Base-by-base conservation (phyloP, 2,113 vertebrate genomes). In the Heliornis fulica region DNA sequence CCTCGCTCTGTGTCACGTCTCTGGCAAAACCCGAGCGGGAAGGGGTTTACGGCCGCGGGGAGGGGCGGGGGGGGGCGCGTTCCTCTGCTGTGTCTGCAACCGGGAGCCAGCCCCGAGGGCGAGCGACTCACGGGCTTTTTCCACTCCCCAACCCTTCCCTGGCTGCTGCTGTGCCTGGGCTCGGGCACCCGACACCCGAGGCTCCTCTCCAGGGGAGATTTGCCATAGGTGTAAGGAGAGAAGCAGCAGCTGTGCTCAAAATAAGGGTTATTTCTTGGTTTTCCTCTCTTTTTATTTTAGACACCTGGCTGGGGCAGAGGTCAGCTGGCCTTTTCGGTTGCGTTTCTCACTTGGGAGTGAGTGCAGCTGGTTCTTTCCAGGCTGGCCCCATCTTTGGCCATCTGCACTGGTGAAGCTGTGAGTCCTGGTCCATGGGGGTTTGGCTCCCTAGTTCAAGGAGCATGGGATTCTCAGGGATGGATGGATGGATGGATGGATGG, bases 271-370 rank as follows among this genome's bases (percentile, higher is more conserved):
- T 63, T 57, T 34, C 51, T 69, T 92, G 69, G 38, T 81, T 90
- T 93, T 43, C 15, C 79, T 80, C 32, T 59, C 15, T 9, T 41
- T n/a, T 29, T 26, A 43, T 65, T 23, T 88, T 13, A 32, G 87
- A 78, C 93, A 93, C 94, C 92, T 95, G 95, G 31, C 92, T 11
- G 56, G 88, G 81, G 66, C 74, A 29, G 38, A 75, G 83, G 48
- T 64, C 70, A 72, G 72, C 80, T 84, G 68, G 68, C 54, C 41
- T 80, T 60, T 53, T 88, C 2, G 2, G 61, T 38, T 16, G 53
- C 3, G 1, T 75, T 83, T 88, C 57, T 41, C 4, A 0, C 51
- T 38, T 3, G 7, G 75, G 45, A 80, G 14, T 0, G 18, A 76
- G 63, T 1, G 32, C 53, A 69, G 50, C 65, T 68, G 5, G 65